Conservation (phyloP, 1,140 invertebrate species). For the Drosophila tropicalis region DNA sequence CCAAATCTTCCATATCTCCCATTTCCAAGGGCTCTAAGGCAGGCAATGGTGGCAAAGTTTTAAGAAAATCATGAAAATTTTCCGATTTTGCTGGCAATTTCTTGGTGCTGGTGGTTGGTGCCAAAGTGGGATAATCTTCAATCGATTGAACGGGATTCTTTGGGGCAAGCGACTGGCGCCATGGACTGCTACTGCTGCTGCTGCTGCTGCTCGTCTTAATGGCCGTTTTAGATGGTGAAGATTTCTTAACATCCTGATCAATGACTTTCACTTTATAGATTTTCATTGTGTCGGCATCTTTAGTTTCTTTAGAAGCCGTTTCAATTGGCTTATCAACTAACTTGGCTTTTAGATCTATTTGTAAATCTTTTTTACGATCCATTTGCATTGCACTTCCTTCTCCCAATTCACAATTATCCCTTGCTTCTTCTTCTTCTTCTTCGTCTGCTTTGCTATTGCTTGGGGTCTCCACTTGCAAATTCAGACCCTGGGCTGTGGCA, state of each 20-base stretch:
- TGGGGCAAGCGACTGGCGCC: not conserved
- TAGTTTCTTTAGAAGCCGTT: not conserved
- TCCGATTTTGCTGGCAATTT: conserved; percentile 9
- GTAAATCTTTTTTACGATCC: not conserved
- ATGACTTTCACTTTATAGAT: conserved; percentile 2
- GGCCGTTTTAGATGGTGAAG: not conserved
- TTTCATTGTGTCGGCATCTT: not conserved
- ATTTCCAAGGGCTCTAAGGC: conserved; percentile 65
- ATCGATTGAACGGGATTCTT: conserved; percentile 1
- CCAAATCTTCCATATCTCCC: conserved; percentile 1
- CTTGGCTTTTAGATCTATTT: conserved; percentile 1
- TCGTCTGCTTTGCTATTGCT: not conserved
- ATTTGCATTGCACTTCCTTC: conserved; percentile 5
- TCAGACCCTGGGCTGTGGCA: conserved; percentile 64
- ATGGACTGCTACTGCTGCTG: not conserved
- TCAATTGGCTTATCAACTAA: not conserved
- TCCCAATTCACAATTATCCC: not conserved
- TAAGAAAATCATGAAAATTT: conserved; percentile 69
- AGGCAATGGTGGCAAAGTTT: conserved; percentile 67
- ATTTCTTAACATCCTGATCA: not conserved
- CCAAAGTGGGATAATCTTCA: not conserved
- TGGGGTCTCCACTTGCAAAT: conserved; percentile 51
- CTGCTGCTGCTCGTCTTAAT: not conserved
- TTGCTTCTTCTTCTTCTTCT: not conserved
- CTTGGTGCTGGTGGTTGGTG: not conserved